Base-by-base conservation (phyloP, 2,113 vertebrate species). In the Rhipidura dahli region DNA sequence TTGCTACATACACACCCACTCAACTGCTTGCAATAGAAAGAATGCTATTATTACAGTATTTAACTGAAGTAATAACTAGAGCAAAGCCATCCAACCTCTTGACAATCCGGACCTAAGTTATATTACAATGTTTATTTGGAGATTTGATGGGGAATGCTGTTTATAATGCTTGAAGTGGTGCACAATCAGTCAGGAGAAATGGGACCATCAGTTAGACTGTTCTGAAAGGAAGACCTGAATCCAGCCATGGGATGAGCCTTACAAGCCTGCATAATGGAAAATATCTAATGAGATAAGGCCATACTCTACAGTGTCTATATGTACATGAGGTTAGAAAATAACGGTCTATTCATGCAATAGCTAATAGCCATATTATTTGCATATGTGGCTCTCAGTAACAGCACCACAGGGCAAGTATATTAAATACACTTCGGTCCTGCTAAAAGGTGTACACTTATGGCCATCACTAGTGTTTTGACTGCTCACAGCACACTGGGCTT, bases 1-100 rank as follows among this genome's bases (percentile, higher is more conserved):
- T 95, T 90, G 88, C 94, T 93, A 77, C 68, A 86, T 42, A 86
- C 15, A 96, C 93, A 81, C 95, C 95, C 93, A 96, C 94, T 93
- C 83, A 83, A 92, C 64, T 50, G 27, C 76, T 64, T 81, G 71
- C 80, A 90, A 51, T 80, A 72, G 61, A 56, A 93, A 94, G 90
- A 89, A 93, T 83, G 75, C 50, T 96, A 50, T 92, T 94, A 95
- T 92, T 90, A 92, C 83, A 83, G 80, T 66, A 86, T 87, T 75
- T 75, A 93, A 45, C 54, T 94, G 44, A 70, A 89, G 89, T 84
- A 93, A 84, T 87, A 92, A 77, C 68, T 83, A 56, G 37, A 92
- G 39, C 47, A 88, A 89, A 92, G 76, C 54, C 4, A 3, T 70
- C 76, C 47, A 63, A 44, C 47, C 64, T 95, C 73, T 73, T 90